Evolutionary conservation across 2,888 invertebrate genomes (phyloP), one percentile per base, ranked within the genome.

Genomic region (Stramonita haemastoma): DNA sequence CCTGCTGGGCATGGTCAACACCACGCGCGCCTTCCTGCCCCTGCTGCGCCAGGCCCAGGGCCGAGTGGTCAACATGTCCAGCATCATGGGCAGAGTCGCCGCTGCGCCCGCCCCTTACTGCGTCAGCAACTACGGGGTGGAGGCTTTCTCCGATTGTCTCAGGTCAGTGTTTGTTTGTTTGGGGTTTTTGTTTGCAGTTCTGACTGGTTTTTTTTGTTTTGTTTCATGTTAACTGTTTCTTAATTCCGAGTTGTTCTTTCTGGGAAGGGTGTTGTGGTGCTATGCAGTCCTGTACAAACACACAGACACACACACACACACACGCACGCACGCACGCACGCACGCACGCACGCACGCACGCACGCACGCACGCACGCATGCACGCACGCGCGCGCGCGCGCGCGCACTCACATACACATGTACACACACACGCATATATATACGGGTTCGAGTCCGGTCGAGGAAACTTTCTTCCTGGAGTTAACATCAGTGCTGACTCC

Each of bases 1-100:
- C 91, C 90, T 95, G 8, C 94, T 94, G 89, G 96, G 96, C 13
- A 94, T 95, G 8, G 94, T 96, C 22, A 93, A 94, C 57, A 92
- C 93, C 66, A 93, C 93, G 0, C 90, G 90, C 19, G 86, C 91
- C 1, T 95, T 94, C 89, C 90, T 94, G 26, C 95, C 95, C 0
- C 89, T 95, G 26, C 56, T 95, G 19, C 92, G 93, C 29, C 90
- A 91, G 46, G 91, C 91, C 13, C 90, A 91, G 84, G 46, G 46
- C 46, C 92, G 95, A 2, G 90, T 95, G 73, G 93, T 95, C 8
- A 94, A 93, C 91, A 93, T 94, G 22, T 92, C 93, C 46, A 94
- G 94, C 73, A 92, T 92, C 26, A 88, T 91, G 29, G 94, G 94
- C n/a, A 91, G 92, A n/a, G 87, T 94, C 46, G 93, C 93, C 0